Percentiles rank a stretch among this genome's conserved stretches.
phyloP scores from a whole-genome alignment of 2,797 vertebrate genomes.

The Chloroceryle inda region DNA sequence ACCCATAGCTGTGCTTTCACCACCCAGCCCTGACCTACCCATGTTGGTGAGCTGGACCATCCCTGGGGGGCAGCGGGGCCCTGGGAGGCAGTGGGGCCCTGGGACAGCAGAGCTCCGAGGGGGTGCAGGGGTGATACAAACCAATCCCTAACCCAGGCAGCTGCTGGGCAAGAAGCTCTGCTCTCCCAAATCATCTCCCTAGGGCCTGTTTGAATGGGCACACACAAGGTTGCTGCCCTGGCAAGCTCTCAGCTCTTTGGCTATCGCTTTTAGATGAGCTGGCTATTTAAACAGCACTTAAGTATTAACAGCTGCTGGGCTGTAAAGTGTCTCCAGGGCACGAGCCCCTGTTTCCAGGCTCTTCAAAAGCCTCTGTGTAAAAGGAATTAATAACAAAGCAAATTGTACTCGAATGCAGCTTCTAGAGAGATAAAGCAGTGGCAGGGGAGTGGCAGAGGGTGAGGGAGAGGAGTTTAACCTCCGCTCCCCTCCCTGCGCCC shows the following conservation, averaged over 20 bases:
- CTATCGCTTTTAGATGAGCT: background rate
- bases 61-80: rapidly evolving
- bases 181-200: background rate
- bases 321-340: background rate
- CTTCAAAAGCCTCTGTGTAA: background rate
- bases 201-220: background rate
- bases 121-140: rapidly evolving
- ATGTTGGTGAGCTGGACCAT: rapidly evolving
- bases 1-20: rapidly evolving
- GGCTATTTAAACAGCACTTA: background rate
- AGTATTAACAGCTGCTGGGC: background rate
- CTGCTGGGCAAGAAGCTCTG: background rate
- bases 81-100: rapidly evolving
- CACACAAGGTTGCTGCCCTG: background rate
- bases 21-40: background rate
- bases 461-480: background rate
- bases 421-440: background rate
- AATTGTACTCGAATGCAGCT: background rate
- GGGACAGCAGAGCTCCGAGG: background rate
- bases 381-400: constrained; percentile 27
- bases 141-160: background rate
- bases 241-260: background rate
- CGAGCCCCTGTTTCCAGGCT: background rate
- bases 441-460: rapidly evolving
- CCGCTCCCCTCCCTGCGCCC: background rate